A percentile compares a stretch with the other conserved stretches of the same genome.
phyloP scores from a whole-genome alignment of 2,797 vertebrate genomes.

The Prionace glauca region DNA sequence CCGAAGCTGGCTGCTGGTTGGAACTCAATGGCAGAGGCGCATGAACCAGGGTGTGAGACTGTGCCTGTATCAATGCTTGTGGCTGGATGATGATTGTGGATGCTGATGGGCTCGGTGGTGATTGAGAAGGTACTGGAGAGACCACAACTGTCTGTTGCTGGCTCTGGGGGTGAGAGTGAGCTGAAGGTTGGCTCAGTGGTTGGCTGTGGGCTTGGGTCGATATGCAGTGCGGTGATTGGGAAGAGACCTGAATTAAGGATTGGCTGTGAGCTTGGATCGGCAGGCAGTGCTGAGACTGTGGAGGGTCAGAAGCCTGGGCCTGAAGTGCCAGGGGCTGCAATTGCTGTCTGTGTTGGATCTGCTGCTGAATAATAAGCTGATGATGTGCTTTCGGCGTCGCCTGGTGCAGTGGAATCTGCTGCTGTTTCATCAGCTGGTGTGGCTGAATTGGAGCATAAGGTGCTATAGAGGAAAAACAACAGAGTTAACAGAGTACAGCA shows the following conservation, averaged over 20 bases:
- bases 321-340: slow-evolving; percentile 78
- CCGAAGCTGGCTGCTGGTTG: slow-evolving; percentile 48
- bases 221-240: slow-evolving; percentile 47
- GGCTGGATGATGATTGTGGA: slow-evolving; percentile 68
- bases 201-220: slow-evolving; percentile 48
- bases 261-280: slow-evolving; percentile 56
- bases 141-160: slow-evolving; percentile 76
- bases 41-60: slow-evolving; percentile 54
- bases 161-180: slow-evolving; percentile 61
- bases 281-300: slow-evolving; percentile 63
- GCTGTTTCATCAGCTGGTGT: slow-evolving; percentile 80
- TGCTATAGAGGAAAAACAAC: slow-evolving; percentile 60
- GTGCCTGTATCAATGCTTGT: slow-evolving; percentile 67
- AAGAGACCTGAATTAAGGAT: slow-evolving; percentile 40
- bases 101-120: slow-evolving; percentile 66
- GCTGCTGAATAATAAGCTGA: slow-evolving; percentile 73
- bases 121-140: slow-evolving; percentile 70
- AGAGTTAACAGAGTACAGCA: neutral
- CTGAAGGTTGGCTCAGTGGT: slow-evolving; percentile 56
- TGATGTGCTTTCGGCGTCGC: slow-evolving; percentile 69
- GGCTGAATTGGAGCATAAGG: slow-evolving; percentile 84
- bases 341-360: slow-evolving; percentile 42
- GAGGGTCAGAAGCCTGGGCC: slow-evolving; percentile 61
- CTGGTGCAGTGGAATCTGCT: slow-evolving; percentile 63
- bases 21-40: slow-evolving; percentile 56